Conservation (phyloP, 2,888 invertebrate genomes). For the Xiphydria camelus region DNA sequence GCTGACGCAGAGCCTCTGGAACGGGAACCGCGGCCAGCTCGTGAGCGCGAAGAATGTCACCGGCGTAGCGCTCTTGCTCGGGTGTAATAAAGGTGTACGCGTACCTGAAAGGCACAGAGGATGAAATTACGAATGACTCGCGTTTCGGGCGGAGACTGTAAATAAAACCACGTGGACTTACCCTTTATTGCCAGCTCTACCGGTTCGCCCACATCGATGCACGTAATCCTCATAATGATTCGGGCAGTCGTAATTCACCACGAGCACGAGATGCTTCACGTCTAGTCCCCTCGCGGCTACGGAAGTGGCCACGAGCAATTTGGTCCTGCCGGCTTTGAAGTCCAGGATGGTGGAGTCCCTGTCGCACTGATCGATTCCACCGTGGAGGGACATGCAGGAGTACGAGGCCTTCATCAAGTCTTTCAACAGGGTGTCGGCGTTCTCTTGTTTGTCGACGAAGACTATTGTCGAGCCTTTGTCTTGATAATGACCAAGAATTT, state of each 20-base stretch:
- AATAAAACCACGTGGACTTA: slow-evolving; percentile 16
- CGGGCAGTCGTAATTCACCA: slow-evolving; percentile 98
- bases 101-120: slow-evolving; percentile 54
- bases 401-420: slow-evolving; percentile 97
- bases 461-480: slow-evolving; percentile 92
- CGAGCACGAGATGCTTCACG: slow-evolving; percentile 95
- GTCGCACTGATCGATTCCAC: slow-evolving; percentile 99
- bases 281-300: slow-evolving; percentile 98
- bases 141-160: not conserved
- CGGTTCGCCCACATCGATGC: slow-evolving; percentile 92
- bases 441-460: slow-evolving; percentile 98
- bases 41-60: slow-evolving; percentile 89
- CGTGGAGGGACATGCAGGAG: slow-evolving; percentile 95
- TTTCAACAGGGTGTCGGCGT: slow-evolving; percentile 89
- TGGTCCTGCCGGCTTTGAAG: slow-evolving; percentile 94
- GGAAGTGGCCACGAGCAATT: slow-evolving; percentile 93
- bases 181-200: slow-evolving; percentile 93
- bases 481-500: slow-evolving; percentile 93
- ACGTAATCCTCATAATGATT: slow-evolving; percentile 99
- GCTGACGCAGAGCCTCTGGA: slow-evolving; percentile 74
- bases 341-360: slow-evolving; percentile 96
- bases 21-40: slow-evolving; percentile 80
- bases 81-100: slow-evolving; percentile 97
- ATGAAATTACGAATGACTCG: no score
- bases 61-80: slow-evolving; percentile 91